A percentile compares a stretch with the other conserved stretches of the same genome.
Conservation (phyloP, 2,113 vertebrate genomes). For the Benitochromis conjunctus region DNA sequence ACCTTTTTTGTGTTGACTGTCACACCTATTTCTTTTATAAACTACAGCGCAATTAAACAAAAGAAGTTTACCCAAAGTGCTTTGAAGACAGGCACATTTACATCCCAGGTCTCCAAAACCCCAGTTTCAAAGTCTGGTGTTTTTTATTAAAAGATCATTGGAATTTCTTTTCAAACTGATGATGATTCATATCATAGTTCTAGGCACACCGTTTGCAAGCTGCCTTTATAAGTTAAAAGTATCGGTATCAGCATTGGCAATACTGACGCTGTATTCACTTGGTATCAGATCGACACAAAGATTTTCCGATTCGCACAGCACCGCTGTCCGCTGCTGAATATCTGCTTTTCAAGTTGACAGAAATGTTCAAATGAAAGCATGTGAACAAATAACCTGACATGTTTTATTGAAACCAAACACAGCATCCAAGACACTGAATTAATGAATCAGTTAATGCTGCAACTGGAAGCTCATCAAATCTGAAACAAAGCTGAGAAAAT, state of each 20-base stretch:
- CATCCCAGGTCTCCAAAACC: background rate
- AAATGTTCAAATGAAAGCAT: background rate
- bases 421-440: background rate
- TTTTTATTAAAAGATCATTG: background rate
- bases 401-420: constrained; percentile 1
- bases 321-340: background rate
- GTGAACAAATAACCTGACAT: background rate
- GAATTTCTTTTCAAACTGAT: background rate
- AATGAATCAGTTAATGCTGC: constrained; percentile 31
- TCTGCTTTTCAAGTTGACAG: background rate
- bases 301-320: background rate
- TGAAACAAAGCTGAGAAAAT: background rate
- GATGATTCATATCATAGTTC: background rate
- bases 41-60: background rate
- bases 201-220: no score
- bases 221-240: background rate
- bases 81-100: background rate
- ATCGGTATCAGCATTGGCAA: background rate
- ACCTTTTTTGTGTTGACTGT: background rate
- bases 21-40: background rate
- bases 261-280: background rate
- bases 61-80: background rate
- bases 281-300: background rate
- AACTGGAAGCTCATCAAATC: background rate
- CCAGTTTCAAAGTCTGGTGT: background rate